Percentiles rank a stretch among this genome's conserved stretches.
Evolutionary conservation across 1,140 invertebrate genomes (phyloP).

Genomic region (Camponotus pennsylvanicus): DNA sequence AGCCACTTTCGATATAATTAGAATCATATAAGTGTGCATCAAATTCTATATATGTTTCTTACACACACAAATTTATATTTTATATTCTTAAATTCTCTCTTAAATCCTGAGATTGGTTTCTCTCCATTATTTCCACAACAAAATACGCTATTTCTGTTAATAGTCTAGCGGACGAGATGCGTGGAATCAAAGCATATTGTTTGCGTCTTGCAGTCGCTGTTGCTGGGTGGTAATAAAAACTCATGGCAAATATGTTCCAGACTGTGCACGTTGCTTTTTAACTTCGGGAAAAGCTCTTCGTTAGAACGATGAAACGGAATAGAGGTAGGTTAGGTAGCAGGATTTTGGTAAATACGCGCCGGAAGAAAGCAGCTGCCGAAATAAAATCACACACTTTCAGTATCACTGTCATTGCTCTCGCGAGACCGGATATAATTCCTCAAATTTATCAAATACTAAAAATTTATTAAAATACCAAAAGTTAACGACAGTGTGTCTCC

Average conservation of each 20-base stretch:
- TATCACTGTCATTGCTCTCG: slow-evolving; percentile 8
- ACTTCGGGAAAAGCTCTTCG: slow-evolving; percentile 40
- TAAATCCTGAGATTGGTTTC: background rate
- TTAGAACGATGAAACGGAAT: slow-evolving; percentile 38
- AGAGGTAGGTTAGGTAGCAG: background rate
- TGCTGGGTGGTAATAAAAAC: slow-evolving; percentile 43
- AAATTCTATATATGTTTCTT: background rate
- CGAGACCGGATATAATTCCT: background rate
- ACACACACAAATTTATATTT: background rate
- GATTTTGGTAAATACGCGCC: slow-evolving; percentile 31
- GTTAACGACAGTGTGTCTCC: background rate
- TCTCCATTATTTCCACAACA: slow-evolving; percentile 16
- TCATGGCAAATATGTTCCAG: slow-evolving; percentile 47
- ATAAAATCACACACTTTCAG: slow-evolving; percentile 32
- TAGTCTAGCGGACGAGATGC: slow-evolving; percentile 1
- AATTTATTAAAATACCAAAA: background rate
- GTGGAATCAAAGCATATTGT: slow-evolving; percentile 23
- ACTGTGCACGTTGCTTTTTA: slow-evolving; percentile 34
- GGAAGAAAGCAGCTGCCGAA: slow-evolving; percentile 25
- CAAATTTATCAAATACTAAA: background rate
- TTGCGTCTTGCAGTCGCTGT: slow-evolving; percentile 15
- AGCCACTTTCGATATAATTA: background rate
- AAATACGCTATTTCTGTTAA: slow-evolving; percentile 14
- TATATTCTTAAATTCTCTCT: background rate
- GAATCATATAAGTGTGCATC: background rate